phyloP scores from a whole-genome alignment of 2,797 vertebrate genomes.

The Hemitrygon akajei region DNA sequence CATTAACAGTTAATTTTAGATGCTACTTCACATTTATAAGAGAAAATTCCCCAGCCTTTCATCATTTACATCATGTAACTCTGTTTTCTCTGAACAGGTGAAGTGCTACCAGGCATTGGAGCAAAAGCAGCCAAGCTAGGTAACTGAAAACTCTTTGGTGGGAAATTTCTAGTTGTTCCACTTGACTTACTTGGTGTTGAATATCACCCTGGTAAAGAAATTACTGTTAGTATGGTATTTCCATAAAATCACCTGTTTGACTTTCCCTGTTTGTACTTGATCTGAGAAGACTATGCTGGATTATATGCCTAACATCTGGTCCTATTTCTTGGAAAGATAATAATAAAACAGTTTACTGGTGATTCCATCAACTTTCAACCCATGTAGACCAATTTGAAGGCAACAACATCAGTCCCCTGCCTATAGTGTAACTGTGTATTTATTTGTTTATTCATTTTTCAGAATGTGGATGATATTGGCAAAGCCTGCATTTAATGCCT shows the following conservation, averaged over 20 bases:
- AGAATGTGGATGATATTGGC: too few relatives aligned
- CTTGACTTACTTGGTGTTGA: neutral
- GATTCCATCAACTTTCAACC: neutral
- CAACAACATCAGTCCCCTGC: neutral
- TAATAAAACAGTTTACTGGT: neutral
- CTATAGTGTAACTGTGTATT: neutral
- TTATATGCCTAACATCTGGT: neutral
- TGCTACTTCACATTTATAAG: neutral
- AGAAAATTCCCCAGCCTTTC: neutral
- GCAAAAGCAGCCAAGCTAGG: conserved; percentile 30
- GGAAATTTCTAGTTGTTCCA: too few relatives aligned
- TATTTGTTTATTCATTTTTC: too few relatives aligned
- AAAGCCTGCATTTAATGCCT: too few relatives aligned
- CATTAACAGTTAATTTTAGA: neutral
- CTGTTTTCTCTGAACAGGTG: conserved; percentile 22
- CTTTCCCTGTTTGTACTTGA: neutral
- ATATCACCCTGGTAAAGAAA: neutral
- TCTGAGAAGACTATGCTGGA: neutral
- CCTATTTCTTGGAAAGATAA: neutral
- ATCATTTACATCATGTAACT: neutral
- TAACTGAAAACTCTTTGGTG: neutral
- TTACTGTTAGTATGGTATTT: neutral
- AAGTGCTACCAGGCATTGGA: neutral
- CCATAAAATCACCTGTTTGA: neutral
- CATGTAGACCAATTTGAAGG: neutral